Base-by-base conservation (phyloP, 35 echinoderm and acorn worm species). In the Nesometra sesokonis region DNA sequence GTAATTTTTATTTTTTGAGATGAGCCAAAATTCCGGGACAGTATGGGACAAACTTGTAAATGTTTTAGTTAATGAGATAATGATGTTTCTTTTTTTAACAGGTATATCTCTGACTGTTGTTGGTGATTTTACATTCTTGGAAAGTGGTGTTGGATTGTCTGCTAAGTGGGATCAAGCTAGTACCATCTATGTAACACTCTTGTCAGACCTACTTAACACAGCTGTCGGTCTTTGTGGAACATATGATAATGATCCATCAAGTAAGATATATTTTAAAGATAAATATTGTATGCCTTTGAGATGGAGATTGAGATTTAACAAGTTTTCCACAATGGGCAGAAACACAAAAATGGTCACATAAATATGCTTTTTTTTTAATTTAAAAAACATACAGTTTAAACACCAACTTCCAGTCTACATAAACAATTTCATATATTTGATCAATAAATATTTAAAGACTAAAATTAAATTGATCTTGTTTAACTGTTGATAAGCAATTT, bases 91-190 rank as follows among this genome's bases (percentile, higher is more conserved):
- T 35, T 76, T 78, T 13, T 23, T 36, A 77, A n/a, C 47, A 93
- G 94, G 94, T 30, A 88, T 97, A 30, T 88, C 90, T 7, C 2
- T 97, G 0, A 97, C 87, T 81, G 35, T 88, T 47, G 86, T 86
- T 86, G 94, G 94, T 82, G 94, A 97, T 46, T 97, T 88, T 32
- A 93, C 88, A 13, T 97, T 85, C 57, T 37, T 97, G 5, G 94
- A 97, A 31, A 93, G 80, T 78, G 80, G 82, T n/a, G 77, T 93
- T 5, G 90, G 90, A 0, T 79, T 96, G n/a, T 31, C 82, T 19
- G 91, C 91, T 35, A 88, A 86, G 35, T 97, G 91, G 91, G 94
- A 97, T 77, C 80, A 32, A 15, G 78, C 35, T 27, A 90, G 88
- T 86, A 88, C 88, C 27, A 35, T 93, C 46, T 80, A 93, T 31